These are phyloP conservation scores for Chaetops frenatus DNA, from an alignment of 2,113 vertebrate genomes.

Conservation along the genomic window DNA sequence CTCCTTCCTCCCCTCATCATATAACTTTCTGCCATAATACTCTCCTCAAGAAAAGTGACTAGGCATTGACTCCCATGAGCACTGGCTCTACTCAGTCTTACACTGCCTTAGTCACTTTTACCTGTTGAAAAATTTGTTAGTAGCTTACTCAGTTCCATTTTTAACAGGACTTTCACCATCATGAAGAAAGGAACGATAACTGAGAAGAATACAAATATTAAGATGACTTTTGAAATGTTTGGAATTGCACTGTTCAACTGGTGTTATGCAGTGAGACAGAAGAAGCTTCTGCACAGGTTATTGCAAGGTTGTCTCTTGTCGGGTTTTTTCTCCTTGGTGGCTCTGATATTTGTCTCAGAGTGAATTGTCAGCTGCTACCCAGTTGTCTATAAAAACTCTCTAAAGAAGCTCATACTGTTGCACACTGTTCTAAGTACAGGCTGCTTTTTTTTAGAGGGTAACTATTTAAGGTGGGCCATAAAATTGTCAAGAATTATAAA, in stretches of 20 bases:
- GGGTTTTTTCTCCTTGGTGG: not conserved
- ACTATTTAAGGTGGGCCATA: not conserved
- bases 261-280: not conserved
- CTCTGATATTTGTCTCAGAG: not conserved
- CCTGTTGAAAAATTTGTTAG: not conserved
- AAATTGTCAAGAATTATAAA: conserved; percentile 12
- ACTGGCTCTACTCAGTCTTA: not conserved
- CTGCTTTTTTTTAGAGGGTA: not conserved
- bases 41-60: not conserved
- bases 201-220: not conserved
- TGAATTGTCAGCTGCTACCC: not conserved
- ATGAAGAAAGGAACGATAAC: not conserved
- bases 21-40: not conserved
- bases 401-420: not conserved
- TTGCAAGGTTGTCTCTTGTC: not conserved
- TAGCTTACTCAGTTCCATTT: not conserved
- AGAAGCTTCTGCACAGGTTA: not conserved
- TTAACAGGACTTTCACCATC: not conserved
- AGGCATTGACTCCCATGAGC: not conserved
- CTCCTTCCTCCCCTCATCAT: not conserved
- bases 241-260: not conserved
- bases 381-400: not conserved
- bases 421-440: not conserved
- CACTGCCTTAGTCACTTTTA: not conserved
- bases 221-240: not conserved